Evolutionary conservation across 2,113 vertebrate species (phyloP), one percentile per base, ranked within the genome.

Genomic region (Neodontobutis hainanensis): DNA sequence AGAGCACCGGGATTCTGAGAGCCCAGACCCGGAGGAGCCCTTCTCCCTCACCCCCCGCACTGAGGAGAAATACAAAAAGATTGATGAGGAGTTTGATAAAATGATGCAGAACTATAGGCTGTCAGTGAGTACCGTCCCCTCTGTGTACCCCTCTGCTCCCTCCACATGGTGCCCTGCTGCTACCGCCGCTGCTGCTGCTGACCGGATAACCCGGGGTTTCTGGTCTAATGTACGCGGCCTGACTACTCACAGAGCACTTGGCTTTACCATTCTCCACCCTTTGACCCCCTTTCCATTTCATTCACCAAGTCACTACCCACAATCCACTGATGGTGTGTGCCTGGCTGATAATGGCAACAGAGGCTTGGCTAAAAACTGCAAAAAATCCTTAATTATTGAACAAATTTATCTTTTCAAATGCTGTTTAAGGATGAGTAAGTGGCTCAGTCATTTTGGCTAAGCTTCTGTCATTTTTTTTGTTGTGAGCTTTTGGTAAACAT

Each of bases 21-120:
- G 96, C 92, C 96, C 97, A 4, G 97, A 97, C 87, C 95, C 93
- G 75, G 97, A 98, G 77, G 95, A 97, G 91, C 93, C 94, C 85
- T 98, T 96, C 94, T 95, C 95, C 47, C 92, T 99, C 95, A 98
- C 97, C 90, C 97, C 97, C 85, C 96, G 96, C 94, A 99, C 95
- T 88, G 96, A 99, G 81, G 97, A 99, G 94, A 99, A 98, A 93
- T 99, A 99, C 96, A 98, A 96, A 98, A 99, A 97, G 95, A 99
- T 99, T 96, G 96, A 99, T 95, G 97, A 99, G 95, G 97, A 99
- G 85, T 99, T 99, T 98, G 97, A 99, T 99, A 98, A 96, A 96
- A 99, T 99, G 97, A 99, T 99, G 97, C 97, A 97, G 95, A 97
- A 93, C 94, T 98, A 99, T 97, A 95, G 97, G 94, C 95, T 98